phyloP scores from a whole-genome alignment of 64 coral and sea anemone genomes.

The Montipora cactus region DNA sequence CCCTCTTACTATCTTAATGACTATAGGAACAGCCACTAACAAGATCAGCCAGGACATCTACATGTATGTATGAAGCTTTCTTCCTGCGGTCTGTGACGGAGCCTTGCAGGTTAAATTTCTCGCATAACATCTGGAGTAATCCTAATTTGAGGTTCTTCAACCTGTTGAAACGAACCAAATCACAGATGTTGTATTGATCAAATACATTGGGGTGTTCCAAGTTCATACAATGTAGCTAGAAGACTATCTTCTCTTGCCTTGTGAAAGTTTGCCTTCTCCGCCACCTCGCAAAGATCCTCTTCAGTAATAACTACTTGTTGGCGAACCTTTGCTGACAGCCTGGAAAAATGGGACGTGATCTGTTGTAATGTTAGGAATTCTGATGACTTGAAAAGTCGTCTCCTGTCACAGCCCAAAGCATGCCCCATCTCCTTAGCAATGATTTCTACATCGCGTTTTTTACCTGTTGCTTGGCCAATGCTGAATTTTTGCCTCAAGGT shows the following conservation, averaged over 20 bases:
- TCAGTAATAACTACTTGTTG: slow-evolving; percentile 14
- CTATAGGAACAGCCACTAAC: not conserved
- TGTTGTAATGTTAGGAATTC: slow-evolving; percentile 64
- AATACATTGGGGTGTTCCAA: slow-evolving; percentile 37
- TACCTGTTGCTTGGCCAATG: slow-evolving; percentile 54
- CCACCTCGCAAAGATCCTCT: slow-evolving; percentile 20
- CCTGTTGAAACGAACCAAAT: not conserved
- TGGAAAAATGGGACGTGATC: slow-evolving; percentile 62
- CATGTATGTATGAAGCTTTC: slow-evolving; percentile 20
- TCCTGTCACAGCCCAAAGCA: slow-evolving; percentile 13
- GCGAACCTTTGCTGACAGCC: slow-evolving; percentile 56
- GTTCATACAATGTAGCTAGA: not conserved
- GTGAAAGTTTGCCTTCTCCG: slow-evolving; percentile 33
- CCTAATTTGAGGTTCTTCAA: slow-evolving; percentile 23
- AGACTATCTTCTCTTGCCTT: slow-evolving; percentile 15
- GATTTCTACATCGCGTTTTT: slow-evolving; percentile 43
- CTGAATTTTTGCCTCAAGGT: slow-evolving; percentile 50
- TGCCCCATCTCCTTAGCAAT: slow-evolving; percentile 70
- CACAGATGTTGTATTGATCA: slow-evolving; percentile 42
- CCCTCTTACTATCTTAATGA: not conserved
- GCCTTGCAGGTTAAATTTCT: slow-evolving; percentile 9
- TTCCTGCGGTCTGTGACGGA: not conserved
- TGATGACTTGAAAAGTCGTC: slow-evolving; percentile 27
- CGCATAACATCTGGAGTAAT: slow-evolving; percentile 20
- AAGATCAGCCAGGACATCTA: not conserved